Conservation (phyloP, 2,113 vertebrate species). For the Todiramphus saurophagus region DNA sequence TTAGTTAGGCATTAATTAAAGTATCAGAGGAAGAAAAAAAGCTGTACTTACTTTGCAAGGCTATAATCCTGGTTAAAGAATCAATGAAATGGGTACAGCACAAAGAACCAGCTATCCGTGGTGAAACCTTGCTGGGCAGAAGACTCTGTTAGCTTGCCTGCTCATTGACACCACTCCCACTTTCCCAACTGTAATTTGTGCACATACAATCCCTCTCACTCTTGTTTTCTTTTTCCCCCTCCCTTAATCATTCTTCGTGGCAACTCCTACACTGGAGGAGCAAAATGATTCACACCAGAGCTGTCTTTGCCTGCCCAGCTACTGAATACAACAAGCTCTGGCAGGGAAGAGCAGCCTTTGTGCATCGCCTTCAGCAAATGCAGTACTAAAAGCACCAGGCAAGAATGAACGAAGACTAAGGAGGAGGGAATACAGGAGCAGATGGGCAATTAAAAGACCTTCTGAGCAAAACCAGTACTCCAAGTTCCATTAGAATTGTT, state of each 20-base stretch:
- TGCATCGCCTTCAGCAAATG: not conserved
- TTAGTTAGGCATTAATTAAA: not conserved
- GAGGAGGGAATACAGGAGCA: not conserved
- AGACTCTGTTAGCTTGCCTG: slow-evolving; percentile 37
- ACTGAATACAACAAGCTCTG: slow-evolving; percentile 57
- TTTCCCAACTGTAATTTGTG: slow-evolving; percentile 24
- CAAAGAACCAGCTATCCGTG: not conserved
- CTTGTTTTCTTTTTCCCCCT: not conserved
- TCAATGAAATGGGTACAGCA: not conserved
- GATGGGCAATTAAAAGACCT: not conserved
- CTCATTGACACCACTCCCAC: slow-evolving; percentile 56
- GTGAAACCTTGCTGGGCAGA: not conserved
- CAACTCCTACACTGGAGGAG: slow-evolving; percentile 32
- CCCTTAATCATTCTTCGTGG: slow-evolving; percentile 53
- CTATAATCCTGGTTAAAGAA: not conserved
- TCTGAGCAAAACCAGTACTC: not conserved
- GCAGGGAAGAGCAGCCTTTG: slow-evolving; percentile 57
- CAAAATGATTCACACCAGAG: slow-evolving; percentile 58
- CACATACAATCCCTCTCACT: slow-evolving; percentile 20
- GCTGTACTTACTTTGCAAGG: slow-evolving; percentile 68
- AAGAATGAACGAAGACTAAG: not conserved
- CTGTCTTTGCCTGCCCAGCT: slow-evolving; percentile 62
- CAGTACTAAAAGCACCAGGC: not conserved
- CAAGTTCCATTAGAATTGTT: not conserved
- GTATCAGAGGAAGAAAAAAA: not conserved